Base-by-base conservation (phyloP, 2,888 invertebrate species). In the Melanchra persicariae region DNA sequence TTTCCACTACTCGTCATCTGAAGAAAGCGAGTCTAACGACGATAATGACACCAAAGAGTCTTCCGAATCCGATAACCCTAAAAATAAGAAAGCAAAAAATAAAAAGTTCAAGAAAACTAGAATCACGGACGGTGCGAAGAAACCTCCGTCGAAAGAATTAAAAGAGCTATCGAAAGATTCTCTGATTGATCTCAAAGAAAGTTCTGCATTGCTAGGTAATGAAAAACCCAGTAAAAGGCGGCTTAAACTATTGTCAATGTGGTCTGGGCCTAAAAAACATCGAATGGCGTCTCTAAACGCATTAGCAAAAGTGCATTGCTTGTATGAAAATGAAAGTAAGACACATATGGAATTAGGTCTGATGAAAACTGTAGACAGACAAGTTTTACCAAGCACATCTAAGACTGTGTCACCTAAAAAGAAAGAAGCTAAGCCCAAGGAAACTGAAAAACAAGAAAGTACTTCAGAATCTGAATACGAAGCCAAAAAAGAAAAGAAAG, bases 261-360 rank as follows among this genome's bases (percentile, higher is more conserved):
- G 97, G 97, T 96, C 96, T 80, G 98, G 98, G 0, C 98, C 98
- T 34, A 98, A 98, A 92, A 96, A 98, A 57, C 98, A 98, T 89
- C 97, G 99, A 81, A 98, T 98, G 93, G 99, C 99, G 49, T 98
- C 98, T 3, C 93, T 99, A 43, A 99, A 99, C 90, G 99, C 99
- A 0, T 92, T 98, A 84, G 98, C 98, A 37, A 98, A 98, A 95
- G 98, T 99, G 3, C 98, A 98, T 91, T 98, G 98, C 88, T 96
- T 99, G 34, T 98, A 98, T 88, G 98, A 98, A 92, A 98, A 98
- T 90, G 98, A 98, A 93, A 97, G 98, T 63, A 96, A 98, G 62
- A 97, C 97, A 1, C 97, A 97, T 74, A 96, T 97, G 88, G 97
- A 97, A 87, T 86, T 97, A 76, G 97, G 97, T 0, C 88, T 96